phyloP scores from a whole-genome alignment of 2,797 vertebrate genomes.

The Anableps anableps region DNA sequence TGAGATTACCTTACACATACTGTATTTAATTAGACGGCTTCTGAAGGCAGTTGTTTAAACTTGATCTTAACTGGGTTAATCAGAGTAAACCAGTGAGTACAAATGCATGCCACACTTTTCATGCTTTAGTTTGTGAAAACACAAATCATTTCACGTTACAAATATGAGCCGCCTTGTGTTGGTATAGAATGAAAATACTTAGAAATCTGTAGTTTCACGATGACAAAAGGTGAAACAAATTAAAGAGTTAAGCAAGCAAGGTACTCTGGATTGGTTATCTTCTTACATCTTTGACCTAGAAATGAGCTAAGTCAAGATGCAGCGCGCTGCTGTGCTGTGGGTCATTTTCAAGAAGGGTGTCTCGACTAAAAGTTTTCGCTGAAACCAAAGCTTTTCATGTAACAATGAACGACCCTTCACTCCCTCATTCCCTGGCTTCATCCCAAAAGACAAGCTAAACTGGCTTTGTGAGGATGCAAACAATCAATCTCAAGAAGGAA shows the following conservation, averaged over 20 bases:
- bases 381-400: neutral
- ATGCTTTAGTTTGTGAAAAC: neutral
- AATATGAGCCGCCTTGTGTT: neutral
- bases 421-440: conserved; percentile 4
- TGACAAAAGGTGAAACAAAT: neutral
- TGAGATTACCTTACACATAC: too few relatives aligned
- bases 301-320: neutral
- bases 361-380: neutral
- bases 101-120: neutral
- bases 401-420: conserved; percentile 2
- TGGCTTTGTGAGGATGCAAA: neutral
- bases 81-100: neutral
- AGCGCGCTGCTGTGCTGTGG: neutral
- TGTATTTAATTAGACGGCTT: too few relatives aligned
- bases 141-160: neutral
- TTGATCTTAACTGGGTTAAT: neutral
- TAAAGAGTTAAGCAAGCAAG: neutral
- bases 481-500: neutral
- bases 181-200: neutral
- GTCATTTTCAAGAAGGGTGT: neutral
- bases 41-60: too few relatives aligned
- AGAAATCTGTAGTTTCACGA: neutral
- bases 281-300: neutral
- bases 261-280: neutral
- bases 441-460: neutral